Percentiles rank a stretch among this genome's conserved stretches.
These are phyloP conservation scores for Gnathochromis pfefferi DNA, from an alignment of 2,113 vertebrate genomes.

Conservation along the genomic window DNA sequence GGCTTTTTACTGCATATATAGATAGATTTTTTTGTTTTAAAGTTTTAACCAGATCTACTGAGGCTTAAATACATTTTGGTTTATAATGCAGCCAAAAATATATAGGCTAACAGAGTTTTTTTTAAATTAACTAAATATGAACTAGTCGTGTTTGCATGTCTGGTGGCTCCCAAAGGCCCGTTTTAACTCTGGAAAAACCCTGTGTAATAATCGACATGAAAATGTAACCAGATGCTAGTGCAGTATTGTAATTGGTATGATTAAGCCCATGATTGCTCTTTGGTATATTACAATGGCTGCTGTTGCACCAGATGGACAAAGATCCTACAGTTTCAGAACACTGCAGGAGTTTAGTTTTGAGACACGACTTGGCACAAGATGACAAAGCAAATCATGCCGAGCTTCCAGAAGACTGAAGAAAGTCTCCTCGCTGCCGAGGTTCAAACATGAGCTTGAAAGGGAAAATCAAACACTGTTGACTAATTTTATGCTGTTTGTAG, in stretches of 20 bases:
- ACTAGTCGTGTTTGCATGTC: neutral
- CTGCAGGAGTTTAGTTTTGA: neutral
- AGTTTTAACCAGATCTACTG: neutral
- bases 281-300: neutral
- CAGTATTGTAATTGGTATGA: neutral
- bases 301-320: neutral
- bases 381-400: neutral
- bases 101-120: neutral
- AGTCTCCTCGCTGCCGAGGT: neutral
- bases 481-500: neutral
- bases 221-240: neutral
- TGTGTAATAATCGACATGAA: neutral
- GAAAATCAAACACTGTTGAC: neutral
- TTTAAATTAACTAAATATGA: neutral
- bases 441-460: neutral
- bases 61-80: neutral
- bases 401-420: neutral
- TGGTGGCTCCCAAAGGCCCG: neutral
- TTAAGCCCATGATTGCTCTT: neutral
- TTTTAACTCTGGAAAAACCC: neutral
- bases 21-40: neutral
- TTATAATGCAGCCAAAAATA: neutral
- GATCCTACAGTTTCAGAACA: neutral
- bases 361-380: neutral
- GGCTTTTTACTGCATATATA: neutral